Evolutionary conservation across 2,888 invertebrate species (phyloP).

Genomic region (Lutraria lutraria): DNA sequence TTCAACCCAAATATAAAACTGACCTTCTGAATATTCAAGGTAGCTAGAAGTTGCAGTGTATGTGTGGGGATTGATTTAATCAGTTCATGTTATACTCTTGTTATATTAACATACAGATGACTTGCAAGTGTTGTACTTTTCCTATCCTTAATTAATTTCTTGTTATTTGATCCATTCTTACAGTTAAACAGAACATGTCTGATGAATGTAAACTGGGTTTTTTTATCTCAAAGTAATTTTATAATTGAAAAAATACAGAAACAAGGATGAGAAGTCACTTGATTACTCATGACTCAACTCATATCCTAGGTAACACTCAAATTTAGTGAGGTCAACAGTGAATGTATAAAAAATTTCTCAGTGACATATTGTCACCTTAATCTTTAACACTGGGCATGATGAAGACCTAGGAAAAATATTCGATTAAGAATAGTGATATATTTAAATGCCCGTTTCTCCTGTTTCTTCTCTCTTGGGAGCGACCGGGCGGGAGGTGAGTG

Average conservation of each 20-base stretch:
- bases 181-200: not conserved
- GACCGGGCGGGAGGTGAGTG: too few relatives aligned
- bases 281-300: not conserved
- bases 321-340: too few relatives aligned
- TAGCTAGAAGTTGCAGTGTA: not conserved
- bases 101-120: slow-evolving; percentile 17
- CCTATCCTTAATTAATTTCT: not conserved
- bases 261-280: not conserved
- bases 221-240: not conserved
- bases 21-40: not conserved
- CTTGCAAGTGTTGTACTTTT: not conserved
- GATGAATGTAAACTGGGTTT: not conserved
- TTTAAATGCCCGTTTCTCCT: too few relatives aligned
- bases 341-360: too few relatives aligned
- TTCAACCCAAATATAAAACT: not conserved
- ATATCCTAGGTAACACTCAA: too few relatives aligned
- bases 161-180: not conserved
- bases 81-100: not conserved
- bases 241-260: not conserved
- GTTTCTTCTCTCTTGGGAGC: too few relatives aligned
- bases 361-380: too few relatives aligned
- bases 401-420: too few relatives aligned
- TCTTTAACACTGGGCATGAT: too few relatives aligned
- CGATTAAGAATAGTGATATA: too few relatives aligned
- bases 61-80: slow-evolving; percentile 5